Conservation (phyloP, 1,140 invertebrate species). For the Aphaenogaster floridana region DNA sequence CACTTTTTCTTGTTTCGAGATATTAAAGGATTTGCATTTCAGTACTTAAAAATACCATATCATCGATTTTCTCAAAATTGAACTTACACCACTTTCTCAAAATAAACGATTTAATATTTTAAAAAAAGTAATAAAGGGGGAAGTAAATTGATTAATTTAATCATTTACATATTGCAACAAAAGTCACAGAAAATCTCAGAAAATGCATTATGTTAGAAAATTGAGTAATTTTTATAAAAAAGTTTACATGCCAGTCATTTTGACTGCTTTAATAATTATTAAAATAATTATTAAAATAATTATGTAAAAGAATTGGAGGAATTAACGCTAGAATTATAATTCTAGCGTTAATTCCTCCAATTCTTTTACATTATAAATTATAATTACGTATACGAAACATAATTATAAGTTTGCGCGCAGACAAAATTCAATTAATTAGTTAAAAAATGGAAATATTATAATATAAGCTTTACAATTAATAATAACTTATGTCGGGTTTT, state of each 20-base stretch:
- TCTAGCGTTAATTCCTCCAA: not conserved
- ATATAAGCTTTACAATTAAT: no score
- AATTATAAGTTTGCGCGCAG: not conserved
- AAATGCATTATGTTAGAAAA: not conserved
- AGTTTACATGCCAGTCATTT: not conserved
- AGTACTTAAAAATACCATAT: no score
- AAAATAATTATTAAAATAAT: no score
- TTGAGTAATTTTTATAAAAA: conserved; percentile 5
- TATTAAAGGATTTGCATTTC: no score
- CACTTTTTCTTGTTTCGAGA: no score
- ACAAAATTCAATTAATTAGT: not conserved
- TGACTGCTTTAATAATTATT: not conserved
- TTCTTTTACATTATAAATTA: not conserved
- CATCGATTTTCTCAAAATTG: no score
- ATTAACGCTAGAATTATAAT: no score
- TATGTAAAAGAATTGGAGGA: no score
- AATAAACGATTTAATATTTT: no score
- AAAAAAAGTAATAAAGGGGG: not conserved
- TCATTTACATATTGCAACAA: not conserved
- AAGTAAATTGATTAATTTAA: not conserved
- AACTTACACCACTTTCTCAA: no score
- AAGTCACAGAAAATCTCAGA: not conserved
- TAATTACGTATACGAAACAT: not conserved
- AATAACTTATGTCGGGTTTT: not conserved
- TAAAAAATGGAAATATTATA: not conserved